Percentiles rank a stretch among this genome's conserved stretches.
Evolutionary conservation across 2,113 vertebrate genomes (phyloP).

Genomic region (Cygnus atratus): DNA sequence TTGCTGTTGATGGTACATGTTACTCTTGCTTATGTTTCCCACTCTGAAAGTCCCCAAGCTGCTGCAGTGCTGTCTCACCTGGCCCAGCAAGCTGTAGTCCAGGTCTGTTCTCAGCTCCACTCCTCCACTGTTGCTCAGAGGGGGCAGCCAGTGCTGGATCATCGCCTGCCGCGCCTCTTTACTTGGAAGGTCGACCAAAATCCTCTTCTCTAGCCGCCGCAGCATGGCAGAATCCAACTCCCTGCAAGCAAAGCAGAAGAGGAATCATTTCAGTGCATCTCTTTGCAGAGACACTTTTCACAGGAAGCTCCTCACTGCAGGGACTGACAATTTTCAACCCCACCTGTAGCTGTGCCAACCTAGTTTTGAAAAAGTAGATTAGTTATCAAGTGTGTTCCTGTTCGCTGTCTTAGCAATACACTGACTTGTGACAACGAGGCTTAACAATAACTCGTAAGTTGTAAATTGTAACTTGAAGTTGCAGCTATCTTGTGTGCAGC

Average conservation of each 20-base stretch:
- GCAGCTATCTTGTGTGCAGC: not conserved
- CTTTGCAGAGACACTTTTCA: accelerated
- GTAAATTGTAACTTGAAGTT: too few species aligned
- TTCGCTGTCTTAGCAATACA: accelerated
- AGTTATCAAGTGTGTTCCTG: not conserved
- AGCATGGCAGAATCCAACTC: constrained; percentile 94
- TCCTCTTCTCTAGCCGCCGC: constrained; percentile 92
- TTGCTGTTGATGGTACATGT: accelerated
- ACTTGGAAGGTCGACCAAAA: constrained; percentile 89
- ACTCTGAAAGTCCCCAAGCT: not conserved
- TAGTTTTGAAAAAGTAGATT: not conserved
- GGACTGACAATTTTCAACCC: not conserved
- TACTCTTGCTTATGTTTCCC: accelerated
- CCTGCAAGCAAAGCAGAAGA: constrained; percentile 70
- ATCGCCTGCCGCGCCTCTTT: constrained; percentile 84
- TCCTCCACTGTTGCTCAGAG: constrained; percentile 78
- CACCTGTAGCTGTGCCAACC: not conserved
- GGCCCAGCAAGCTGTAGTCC: constrained; percentile 82
- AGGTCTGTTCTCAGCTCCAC: constrained; percentile 84
- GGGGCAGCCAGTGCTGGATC: constrained; percentile 93
- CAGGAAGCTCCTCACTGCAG: not conserved
- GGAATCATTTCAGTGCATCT: accelerated
- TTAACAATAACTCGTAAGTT: not conserved
- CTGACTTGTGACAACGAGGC: not conserved
- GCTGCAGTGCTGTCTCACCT: constrained; percentile 67